Evolutionary conservation across 2,797 vertebrate species (phyloP).

Genomic region (Gymnoscopelus microlampas): DNA sequence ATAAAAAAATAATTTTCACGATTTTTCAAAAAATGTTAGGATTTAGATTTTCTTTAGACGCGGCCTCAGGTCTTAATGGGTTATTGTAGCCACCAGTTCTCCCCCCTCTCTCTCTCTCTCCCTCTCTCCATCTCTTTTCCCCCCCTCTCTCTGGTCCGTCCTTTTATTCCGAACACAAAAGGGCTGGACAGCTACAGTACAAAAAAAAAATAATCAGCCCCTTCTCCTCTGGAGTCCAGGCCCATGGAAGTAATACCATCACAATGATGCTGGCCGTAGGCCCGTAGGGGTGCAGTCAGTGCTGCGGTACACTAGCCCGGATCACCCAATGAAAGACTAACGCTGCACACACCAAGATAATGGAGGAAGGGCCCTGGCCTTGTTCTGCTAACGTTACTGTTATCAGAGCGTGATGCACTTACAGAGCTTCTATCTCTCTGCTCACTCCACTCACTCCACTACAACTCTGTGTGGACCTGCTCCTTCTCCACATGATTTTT

Average conservation of each 20-base stretch:
- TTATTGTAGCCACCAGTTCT: slow-evolving; percentile 36
- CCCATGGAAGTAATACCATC: slow-evolving; percentile 79
- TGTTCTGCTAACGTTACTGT: slow-evolving; percentile 72
- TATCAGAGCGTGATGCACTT: slow-evolving; percentile 77
- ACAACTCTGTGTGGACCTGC: slow-evolving; percentile 31
- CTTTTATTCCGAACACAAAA: slow-evolving; percentile 61
- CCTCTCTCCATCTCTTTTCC: slow-evolving; percentile 38
- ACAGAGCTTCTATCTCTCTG: slow-evolving; percentile 55
- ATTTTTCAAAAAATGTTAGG: no score
- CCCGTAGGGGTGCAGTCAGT: slow-evolving; percentile 64
- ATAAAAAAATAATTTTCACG: no score
- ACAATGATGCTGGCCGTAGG: slow-evolving; percentile 72
- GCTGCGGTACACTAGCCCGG: slow-evolving; percentile 59
- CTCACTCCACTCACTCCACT: slow-evolving; percentile 39
- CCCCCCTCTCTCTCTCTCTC: background rate
- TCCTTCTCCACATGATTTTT: slow-evolving; percentile 49
- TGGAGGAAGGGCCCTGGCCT: slow-evolving; percentile 74
- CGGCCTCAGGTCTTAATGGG: no score
- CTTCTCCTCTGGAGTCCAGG: slow-evolving; percentile 64
- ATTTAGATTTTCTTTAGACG: no score
- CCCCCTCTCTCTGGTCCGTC: slow-evolving; percentile 35
- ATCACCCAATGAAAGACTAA: slow-evolving; percentile 64
- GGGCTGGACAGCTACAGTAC: slow-evolving; percentile 39
- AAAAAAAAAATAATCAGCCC: slow-evolving; percentile 25
- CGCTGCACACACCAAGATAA: slow-evolving; percentile 72